Conservation (phyloP, 2,797 vertebrate species). For the Buceros bicornis region DNA sequence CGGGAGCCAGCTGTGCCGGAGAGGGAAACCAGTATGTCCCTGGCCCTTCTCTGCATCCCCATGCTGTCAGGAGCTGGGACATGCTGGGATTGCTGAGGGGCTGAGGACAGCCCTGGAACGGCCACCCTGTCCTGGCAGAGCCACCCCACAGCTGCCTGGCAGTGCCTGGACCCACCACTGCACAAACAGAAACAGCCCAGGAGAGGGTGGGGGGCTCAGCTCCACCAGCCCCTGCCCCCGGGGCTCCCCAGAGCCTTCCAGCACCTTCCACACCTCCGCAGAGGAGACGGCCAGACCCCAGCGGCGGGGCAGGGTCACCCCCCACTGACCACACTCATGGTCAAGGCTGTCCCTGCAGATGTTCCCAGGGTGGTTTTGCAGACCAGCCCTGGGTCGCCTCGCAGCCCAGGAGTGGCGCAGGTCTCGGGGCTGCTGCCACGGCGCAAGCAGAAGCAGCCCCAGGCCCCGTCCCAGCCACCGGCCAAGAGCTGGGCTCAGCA, state of each 20-base stretch:
- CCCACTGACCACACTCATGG: neutral
- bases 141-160: accelerated
- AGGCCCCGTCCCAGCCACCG: neutral
- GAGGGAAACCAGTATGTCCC: neutral
- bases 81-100: neutral
- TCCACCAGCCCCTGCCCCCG: neutral
- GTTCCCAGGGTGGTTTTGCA: neutral
- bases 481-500: neutral
- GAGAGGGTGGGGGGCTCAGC: neutral
- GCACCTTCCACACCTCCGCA: neutral
- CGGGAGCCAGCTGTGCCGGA: neutral
- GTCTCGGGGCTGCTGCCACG: neutral
- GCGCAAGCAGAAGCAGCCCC: neutral
- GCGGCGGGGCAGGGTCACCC: accelerated
- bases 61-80: neutral
- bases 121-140: neutral
- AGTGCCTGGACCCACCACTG: accelerated
- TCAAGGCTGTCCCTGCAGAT: neutral
- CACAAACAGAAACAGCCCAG: accelerated
- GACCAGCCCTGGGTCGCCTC: neutral
- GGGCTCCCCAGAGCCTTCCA: neutral
- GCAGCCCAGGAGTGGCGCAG: accelerated
- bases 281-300: neutral
- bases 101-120: neutral
- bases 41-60: neutral